Evolutionary conservation across 2,888 invertebrate species (phyloP).

Genomic region (Pheosia gnoma): DNA sequence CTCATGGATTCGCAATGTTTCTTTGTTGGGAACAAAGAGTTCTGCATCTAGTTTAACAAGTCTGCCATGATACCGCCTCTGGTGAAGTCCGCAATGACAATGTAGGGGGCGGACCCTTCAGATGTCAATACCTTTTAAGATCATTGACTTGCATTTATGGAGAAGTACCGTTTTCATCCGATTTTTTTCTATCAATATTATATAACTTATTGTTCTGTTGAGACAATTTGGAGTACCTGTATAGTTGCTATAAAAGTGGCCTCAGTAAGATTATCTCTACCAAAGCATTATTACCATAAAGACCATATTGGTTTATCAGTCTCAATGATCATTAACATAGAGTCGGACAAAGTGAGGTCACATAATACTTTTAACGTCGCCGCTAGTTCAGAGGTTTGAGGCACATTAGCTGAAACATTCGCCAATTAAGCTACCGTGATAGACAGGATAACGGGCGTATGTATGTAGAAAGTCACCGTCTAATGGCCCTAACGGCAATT

Average conservation of each 20-base stretch:
- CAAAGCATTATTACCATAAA: neutral
- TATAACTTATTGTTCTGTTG: conserved; percentile 19
- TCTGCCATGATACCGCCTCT: conserved; percentile 45
- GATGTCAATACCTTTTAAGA: conserved; percentile 49
- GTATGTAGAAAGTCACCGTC: conserved; percentile 62
- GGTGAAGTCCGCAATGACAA: conserved; percentile 47
- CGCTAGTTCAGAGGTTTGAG: conserved; percentile 7
- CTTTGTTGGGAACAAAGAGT: conserved; percentile 58
- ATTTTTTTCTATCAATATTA: conserved; percentile 35
- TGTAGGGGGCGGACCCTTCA: conserved; percentile 43
- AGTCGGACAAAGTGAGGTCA: neutral
- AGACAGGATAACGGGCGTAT: conserved; percentile 50
- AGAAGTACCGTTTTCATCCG: conserved; percentile 54
- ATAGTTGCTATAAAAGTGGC: too few species aligned
- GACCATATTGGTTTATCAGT: neutral
- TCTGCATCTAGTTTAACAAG: conserved; percentile 42
- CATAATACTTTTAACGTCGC: conserved; percentile 5
- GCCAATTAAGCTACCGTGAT: conserved; percentile 54
- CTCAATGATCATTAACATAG: neutral
- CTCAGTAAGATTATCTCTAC: too few species aligned
- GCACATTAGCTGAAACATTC: conserved; percentile 54
- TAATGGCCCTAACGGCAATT: conserved; percentile 48
- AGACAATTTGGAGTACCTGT: neutral
- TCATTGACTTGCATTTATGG: conserved; percentile 52
- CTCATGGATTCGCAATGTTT: conserved; percentile 47